A percentile compares a stretch with the other conserved stretches of the same genome.
Evolutionary conservation across 2,797 vertebrate genomes (phyloP).

Genomic region (Triplophysa bombifrons): DNA sequence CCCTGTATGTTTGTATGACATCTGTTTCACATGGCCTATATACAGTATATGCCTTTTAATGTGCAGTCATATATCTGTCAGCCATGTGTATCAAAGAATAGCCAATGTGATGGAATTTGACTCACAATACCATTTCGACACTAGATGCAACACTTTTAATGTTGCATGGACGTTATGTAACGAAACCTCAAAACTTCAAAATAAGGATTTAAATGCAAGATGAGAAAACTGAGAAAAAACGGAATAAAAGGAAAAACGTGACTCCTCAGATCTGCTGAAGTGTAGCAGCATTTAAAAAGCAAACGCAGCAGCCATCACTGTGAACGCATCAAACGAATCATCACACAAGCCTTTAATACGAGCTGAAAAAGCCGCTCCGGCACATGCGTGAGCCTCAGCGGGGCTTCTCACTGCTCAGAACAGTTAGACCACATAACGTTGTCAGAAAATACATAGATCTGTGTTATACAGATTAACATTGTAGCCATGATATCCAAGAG

Average conservation of each 20-base stretch:
- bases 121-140: background rate
- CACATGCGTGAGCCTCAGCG: background rate
- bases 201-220: slow-evolving; percentile 60
- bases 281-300: slow-evolving; percentile 32
- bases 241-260: background rate
- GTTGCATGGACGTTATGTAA: slow-evolving; percentile 66
- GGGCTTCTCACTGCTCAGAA: slow-evolving; percentile 10
- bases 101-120: background rate
- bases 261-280: slow-evolving; percentile 46
- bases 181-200: slow-evolving; percentile 55
- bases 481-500: background rate
- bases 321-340: slow-evolving; percentile 49
- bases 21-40: background rate
- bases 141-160: slow-evolving; percentile 51
- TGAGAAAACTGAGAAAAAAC: slow-evolving; percentile 49
- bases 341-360: slow-evolving; percentile 42
- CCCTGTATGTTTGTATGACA: background rate
- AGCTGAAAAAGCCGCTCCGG: slow-evolving; percentile 15
- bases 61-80: background rate
- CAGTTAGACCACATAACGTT: background rate
- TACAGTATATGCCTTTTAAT: slow-evolving; percentile 32
- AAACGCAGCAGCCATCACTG: slow-evolving; percentile 39
- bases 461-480: slow-evolving; percentile 14
- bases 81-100: background rate
- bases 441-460: background rate